Conservation (phyloP, 2,113 vertebrate species). For the Sus scrofa region DNA sequence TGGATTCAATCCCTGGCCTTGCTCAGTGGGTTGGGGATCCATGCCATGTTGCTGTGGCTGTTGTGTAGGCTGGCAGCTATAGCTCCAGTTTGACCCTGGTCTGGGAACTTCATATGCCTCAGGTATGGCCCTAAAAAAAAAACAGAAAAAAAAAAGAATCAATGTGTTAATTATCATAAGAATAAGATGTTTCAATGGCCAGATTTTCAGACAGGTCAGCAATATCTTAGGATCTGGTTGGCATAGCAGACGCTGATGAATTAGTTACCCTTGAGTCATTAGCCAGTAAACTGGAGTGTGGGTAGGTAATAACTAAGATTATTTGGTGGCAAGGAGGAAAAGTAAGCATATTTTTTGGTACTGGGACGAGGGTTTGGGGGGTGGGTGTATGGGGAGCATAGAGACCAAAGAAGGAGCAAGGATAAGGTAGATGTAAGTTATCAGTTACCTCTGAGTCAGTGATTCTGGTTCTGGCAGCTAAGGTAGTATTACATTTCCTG, state of each 20-base stretch:
- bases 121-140: too few relatives aligned
- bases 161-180: background rate
- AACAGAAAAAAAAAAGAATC: too few relatives aligned
- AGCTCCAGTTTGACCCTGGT: too few relatives aligned
- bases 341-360: background rate
- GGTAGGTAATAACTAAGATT: background rate
- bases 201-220: background rate
- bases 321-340: background rate
- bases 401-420: background rate
- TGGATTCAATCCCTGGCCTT: too few relatives aligned
- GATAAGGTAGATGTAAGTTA: background rate
- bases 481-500: background rate
- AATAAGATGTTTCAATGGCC: background rate
- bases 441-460: background rate
- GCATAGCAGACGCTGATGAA: background rate
- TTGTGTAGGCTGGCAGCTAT: too few relatives aligned
- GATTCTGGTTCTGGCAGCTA: background rate
- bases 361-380: background rate
- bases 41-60: too few relatives aligned
- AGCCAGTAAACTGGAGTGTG: background rate
- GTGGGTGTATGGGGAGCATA: too few relatives aligned
- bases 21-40: too few relatives aligned
- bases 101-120: too few relatives aligned
- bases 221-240: background rate
- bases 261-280: background rate